A percentile compares a stretch with the other conserved stretches of the same genome.
Conservation (phyloP, 2,888 invertebrate genomes). For the Melinopterus prodromus region DNA sequence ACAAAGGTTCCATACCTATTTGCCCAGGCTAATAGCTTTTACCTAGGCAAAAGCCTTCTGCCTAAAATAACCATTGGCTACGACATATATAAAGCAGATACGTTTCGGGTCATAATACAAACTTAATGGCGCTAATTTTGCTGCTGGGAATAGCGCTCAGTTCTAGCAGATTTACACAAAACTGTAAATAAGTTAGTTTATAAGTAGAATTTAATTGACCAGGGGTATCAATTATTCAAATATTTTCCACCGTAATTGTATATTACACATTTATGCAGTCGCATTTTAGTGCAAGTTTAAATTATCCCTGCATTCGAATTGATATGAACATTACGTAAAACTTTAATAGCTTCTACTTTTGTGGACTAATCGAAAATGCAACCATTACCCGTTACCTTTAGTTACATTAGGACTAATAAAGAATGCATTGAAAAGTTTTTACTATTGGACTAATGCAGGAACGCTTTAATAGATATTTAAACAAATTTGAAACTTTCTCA, state of each 20-base stretch:
- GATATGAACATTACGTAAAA: constrained; percentile 13
- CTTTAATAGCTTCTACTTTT: constrained; percentile 11
- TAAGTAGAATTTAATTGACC: not conserved
- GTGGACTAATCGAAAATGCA: constrained; percentile 10
- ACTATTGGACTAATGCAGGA: not conserved
- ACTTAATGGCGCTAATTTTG: not conserved
- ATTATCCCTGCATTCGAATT: constrained; percentile 16
- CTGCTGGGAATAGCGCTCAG: not conserved
- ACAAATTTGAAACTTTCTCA: too few relatives aligned
- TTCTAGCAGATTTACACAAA: not conserved
- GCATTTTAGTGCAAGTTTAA: constrained; percentile 11
- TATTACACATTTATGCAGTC: constrained; percentile 17
- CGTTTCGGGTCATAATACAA: not conserved
- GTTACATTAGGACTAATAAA: not conserved
- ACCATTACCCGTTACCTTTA: not conserved
- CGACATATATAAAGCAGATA: too few relatives aligned
- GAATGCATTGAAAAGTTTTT: not conserved
- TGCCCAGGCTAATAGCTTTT: too few relatives aligned
- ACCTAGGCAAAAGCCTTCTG: too few relatives aligned
- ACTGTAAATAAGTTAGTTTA: not conserved
- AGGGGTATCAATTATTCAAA: constrained; percentile 15
- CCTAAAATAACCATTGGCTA: too few relatives aligned
- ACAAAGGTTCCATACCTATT: too few relatives aligned
- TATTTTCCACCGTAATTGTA: constrained; percentile 23
- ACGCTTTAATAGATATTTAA: too few relatives aligned